These are phyloP conservation scores for Coracias cyanogaster DNA, from an alignment of 2,797 vertebrate genomes.

Conservation along the genomic window DNA sequence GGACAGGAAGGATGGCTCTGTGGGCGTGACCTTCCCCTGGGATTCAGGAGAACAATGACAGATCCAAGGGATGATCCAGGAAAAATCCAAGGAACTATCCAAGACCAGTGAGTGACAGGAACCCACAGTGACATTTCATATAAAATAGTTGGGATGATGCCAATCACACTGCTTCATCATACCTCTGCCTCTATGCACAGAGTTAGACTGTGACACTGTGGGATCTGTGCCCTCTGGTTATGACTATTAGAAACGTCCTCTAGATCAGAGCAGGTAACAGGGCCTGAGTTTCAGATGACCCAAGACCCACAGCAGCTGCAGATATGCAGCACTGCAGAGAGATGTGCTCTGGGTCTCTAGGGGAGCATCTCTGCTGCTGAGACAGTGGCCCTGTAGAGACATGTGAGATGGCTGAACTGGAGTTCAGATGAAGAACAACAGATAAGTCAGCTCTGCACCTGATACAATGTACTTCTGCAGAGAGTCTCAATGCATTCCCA, in stretches of 20 bases:
- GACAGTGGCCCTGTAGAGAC: background rate
- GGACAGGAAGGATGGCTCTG: conserved; percentile 13
- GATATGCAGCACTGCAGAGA: background rate
- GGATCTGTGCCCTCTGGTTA: background rate
- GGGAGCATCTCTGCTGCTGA: background rate
- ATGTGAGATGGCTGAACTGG: background rate
- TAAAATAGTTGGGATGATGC: background rate
- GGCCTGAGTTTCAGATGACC: background rate
- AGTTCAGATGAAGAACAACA: background rate
- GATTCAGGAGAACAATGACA: background rate
- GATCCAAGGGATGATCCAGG: background rate
- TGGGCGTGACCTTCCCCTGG: background rate
- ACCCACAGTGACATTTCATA: background rate
- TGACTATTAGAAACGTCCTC: background rate
- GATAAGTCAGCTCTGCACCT: background rate
- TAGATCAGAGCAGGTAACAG: background rate
- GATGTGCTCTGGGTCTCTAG: background rate
- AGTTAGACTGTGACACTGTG: background rate
- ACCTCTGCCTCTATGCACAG: background rate
- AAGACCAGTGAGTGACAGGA: background rate
- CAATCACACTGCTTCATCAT: background rate
- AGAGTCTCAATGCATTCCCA: background rate
- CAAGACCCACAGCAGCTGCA: background rate
- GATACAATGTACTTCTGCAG: background rate
- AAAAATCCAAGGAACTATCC: background rate